phyloP scores from a whole-genome alignment of 2,797 vertebrate species.

The Falco novaeseelandiae region DNA sequence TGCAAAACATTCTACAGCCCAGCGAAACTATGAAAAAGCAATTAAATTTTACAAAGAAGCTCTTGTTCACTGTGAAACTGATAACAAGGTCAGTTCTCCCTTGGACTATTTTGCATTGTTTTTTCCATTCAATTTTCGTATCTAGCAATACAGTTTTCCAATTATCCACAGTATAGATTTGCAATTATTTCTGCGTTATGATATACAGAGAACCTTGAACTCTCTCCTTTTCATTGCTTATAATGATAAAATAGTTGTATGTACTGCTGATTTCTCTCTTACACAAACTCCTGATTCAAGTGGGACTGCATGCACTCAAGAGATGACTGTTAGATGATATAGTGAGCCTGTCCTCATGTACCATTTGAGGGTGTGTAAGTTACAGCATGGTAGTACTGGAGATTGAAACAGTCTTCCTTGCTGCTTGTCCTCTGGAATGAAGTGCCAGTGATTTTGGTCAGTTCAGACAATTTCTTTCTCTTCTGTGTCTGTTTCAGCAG shows the following conservation, averaged over 20 bases:
- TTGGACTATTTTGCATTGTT: not conserved
- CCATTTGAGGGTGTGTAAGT: not conserved
- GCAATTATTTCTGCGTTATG: not conserved
- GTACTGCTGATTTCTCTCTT: not conserved
- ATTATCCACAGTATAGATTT: not conserved
- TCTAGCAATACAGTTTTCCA: not conserved
- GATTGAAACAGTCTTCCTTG: not conserved
- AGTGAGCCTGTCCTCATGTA: not conserved
- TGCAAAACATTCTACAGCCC: constrained; percentile 92
- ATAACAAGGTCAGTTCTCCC: constrained; percentile 91
- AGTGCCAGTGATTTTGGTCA: not conserved
- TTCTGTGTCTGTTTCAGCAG: not conserved
- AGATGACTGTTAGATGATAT: not conserved
- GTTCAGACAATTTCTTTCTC: not conserved
- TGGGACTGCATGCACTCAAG: not conserved
- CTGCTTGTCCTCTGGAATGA: not conserved
- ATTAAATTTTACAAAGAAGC: constrained; percentile 99
- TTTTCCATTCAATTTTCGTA: not conserved
- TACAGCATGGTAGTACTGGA: not conserved
- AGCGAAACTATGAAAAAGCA: constrained; percentile 93
- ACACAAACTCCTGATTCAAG: not conserved
- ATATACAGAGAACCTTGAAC: not conserved
- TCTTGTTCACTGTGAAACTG: constrained; percentile 94
- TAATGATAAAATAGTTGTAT: not conserved
- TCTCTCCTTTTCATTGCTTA: not conserved